These are phyloP conservation scores for Pungitius pungitius DNA, from an alignment of 2,113 vertebrate genomes.

Conservation along the genomic window DNA sequence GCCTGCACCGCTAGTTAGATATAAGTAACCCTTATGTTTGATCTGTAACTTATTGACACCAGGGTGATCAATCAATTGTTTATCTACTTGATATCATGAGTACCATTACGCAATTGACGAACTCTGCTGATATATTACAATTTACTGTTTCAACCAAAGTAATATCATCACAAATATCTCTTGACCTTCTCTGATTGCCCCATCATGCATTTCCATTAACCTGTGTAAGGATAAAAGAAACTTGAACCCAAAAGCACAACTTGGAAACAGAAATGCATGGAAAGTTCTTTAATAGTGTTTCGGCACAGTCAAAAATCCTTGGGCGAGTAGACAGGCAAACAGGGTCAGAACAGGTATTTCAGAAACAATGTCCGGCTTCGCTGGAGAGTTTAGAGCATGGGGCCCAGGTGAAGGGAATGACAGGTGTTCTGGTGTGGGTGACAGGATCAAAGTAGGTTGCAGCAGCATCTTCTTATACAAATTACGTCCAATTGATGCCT, in stretches of 20 bases:
- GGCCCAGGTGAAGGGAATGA: no score
- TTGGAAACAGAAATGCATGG: no score
- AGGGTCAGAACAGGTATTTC: no score
- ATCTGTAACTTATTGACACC: conserved; percentile 56
- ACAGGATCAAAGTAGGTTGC: background rate
- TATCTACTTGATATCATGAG: conserved; percentile 54
- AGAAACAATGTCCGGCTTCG: no score
- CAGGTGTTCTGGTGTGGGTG: no score
- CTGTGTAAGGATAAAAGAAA: no score
- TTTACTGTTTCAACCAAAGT: conserved; percentile 62
- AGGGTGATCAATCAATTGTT: conserved; percentile 57
- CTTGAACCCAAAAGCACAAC: no score
- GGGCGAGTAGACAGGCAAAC: no score
- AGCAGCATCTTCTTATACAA: conserved; percentile 6
- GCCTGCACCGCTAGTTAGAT: conserved; percentile 30
- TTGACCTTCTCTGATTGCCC: conserved; percentile 57
- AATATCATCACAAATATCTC: conserved; percentile 48
- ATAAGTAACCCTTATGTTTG: conserved; percentile 38
- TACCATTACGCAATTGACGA: conserved; percentile 54
- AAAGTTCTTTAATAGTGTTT: no score
- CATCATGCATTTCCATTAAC: conserved; percentile 59
- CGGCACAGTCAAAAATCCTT: no score
- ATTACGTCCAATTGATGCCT: conserved; percentile 20
- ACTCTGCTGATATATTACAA: conserved; percentile 55
- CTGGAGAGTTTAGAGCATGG: no score